Base-by-base conservation (phyloP, 2,113 vertebrate genomes). In the Trematomus loennbergii region DNA sequence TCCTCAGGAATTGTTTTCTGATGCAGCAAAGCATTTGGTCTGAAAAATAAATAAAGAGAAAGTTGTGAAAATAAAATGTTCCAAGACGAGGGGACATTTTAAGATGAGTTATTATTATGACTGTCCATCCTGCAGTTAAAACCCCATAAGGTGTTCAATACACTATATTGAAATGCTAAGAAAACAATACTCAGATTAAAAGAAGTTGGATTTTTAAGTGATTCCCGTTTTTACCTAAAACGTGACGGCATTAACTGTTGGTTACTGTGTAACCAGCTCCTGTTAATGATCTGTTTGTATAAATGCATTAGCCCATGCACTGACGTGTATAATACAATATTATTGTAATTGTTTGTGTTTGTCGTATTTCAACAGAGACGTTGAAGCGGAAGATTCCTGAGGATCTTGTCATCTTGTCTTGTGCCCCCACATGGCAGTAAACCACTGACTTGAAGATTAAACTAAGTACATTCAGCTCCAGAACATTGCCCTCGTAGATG, bases 401-500 rank as follows among this genome's bases (percentile, higher is more conserved):
- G 72, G 60, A 65, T 49, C 67, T 43, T 4, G 52, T 69, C 66
- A 43, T 45, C 78, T 50, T 43, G 29, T 60, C 16, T 12, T 9
- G 50, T 72, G 55, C 75, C 50, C 59, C 72, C 68, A 78, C 81
- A 73, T 82, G 82, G 73, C 72, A 80, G 50, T 63, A 58, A 84
- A 58, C 40, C 60, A 11, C 48, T 46, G 33, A n/a, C 62, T 61
- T 63, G 20, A 79, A 85, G 59, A 87, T 74, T 88, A 83, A 91
- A 84, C 81, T 60, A 74, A 73, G 36, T 48, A 22, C 15, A 25
- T 63, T 49, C 73, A 16, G 49, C 77, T 67, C 53, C 83, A 76
- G 58, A 60, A 57, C 74, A 3, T 76, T 77, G 86, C 48, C 64
- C 59, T 78, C 25, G 84, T 94, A 89, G 73, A 93, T 92, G 89